Base-by-base conservation (phyloP, 23 tunicate species). In the Clavelina lepadiformis region DNA sequence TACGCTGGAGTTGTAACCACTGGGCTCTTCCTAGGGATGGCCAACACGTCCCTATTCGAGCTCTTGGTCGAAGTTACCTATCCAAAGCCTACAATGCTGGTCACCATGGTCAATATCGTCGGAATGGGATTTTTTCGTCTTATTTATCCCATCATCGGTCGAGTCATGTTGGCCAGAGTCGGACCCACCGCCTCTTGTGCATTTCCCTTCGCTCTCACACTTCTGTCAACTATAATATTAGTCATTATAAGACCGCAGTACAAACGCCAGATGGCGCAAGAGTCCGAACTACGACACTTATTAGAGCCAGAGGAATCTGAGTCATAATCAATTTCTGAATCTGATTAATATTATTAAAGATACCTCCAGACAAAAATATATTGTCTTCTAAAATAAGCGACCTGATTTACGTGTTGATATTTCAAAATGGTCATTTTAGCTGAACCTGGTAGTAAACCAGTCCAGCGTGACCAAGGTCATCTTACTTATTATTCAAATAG, bases 101-200 rank as follows among this genome's bases (percentile, higher is more conserved):
- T 82, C 31, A 71, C 74, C 1, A 71, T 72, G 80, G 61, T 82
- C 4, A 66, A 69, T 68, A 58, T 73, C 31, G 65, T 82, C 33
- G 79, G 78, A 2, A 73, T 72, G 80, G 89, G 89, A 30, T 38
- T 72, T 3, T 82, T 78, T 51, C 68, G 89, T 13, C 46, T 82
- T 31, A 28, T 65, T 4, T 82, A 82, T 73, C 80, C 89, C n/a
- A 65, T 82, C 29, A 47, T 73, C 23, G 80, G 89, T 5, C 31
- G 89, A 4, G 49, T 60, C 33, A 33, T 73, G 54, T 35, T 82
- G 23, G 58, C 27, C 34, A 29, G 57, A 41, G 38, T 64, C 8
- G 89, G 89, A 2, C 68, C 74, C 28, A 65, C 74, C 4, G 79
- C 80, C 2, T 72, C 89, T 1, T 44, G 61, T 2, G 58, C 64